These are phyloP conservation scores for Menidia menidia DNA, from an alignment of 2,797 vertebrate species.

Conservation along the genomic window DNA sequence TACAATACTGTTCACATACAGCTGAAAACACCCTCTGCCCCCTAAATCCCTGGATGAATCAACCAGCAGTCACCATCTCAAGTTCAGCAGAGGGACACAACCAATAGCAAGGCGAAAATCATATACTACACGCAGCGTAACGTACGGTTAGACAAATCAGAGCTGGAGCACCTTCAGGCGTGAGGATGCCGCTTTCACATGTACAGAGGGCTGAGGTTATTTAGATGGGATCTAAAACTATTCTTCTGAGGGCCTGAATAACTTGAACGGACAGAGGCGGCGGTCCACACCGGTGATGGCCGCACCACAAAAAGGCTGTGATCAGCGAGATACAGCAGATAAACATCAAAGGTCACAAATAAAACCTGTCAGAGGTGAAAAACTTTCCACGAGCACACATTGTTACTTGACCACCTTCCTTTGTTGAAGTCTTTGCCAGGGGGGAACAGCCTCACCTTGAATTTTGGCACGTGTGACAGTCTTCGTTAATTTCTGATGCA, in stretches of 20 bases:
- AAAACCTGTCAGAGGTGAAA: slow-evolving; percentile 57
- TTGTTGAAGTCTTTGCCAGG: slow-evolving; percentile 39
- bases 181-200: slow-evolving; percentile 12
- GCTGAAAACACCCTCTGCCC: slow-evolving; percentile 36
- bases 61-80: slow-evolving; percentile 30
- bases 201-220: slow-evolving; percentile 49
- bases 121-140: slow-evolving; percentile 38
- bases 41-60: slow-evolving; percentile 58
- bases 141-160: slow-evolving; percentile 51
- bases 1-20: slow-evolving; percentile 32
- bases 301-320: slow-evolving; percentile 48
- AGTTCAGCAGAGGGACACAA: slow-evolving; percentile 31
- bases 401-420: slow-evolving; percentile 56
- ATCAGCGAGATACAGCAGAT: slow-evolving; percentile 68
- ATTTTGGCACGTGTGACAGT: slow-evolving; percentile 74
- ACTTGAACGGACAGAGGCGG: slow-evolving; percentile 38
- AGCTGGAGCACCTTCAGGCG: slow-evolving; percentile 35
- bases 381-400: slow-evolving; percentile 34
- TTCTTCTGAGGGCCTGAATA: slow-evolving; percentile 55
- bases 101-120: slow-evolving; percentile 37
- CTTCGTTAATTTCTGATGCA: slow-evolving; percentile 85
- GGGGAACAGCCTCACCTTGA: slow-evolving; percentile 74
- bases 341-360: slow-evolving; percentile 74
- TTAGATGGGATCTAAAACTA: slow-evolving; percentile 70
- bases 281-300: slow-evolving; percentile 16